phyloP scores from a whole-genome alignment of 2,113 vertebrate species.

The Xenotilapia flavipinnis region DNA sequence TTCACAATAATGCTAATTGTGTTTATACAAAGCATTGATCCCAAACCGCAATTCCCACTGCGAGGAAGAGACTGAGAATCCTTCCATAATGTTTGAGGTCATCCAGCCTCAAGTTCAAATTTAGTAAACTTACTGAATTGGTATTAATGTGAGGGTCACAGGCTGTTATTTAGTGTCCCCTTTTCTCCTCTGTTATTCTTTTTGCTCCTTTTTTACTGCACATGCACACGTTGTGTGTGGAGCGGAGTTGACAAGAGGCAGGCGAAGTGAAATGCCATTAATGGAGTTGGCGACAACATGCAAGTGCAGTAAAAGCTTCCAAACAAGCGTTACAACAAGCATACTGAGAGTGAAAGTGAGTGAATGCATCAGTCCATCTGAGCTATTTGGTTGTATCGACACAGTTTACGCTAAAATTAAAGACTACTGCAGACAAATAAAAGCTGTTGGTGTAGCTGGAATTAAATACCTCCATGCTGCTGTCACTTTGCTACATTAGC shows the following conservation, averaged over 20 bases:
- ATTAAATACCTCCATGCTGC: not conserved
- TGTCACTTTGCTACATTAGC: not conserved
- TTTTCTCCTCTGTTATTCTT: not conserved
- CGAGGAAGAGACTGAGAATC: not conserved
- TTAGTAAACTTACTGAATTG: not conserved
- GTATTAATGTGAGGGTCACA: not conserved
- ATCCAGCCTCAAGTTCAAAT: not conserved
- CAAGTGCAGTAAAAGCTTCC: not conserved
- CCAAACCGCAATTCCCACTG: not conserved
- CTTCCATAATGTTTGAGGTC: not conserved
- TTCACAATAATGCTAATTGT: not conserved
- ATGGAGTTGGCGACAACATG: not conserved
- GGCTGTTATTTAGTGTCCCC: not conserved
- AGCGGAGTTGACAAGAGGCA: not conserved
- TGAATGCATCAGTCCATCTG: not conserved
- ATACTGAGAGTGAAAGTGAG: not conserved
- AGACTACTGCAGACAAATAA: not conserved
- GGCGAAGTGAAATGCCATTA: not conserved
- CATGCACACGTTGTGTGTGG: not conserved
- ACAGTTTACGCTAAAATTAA: not conserved
- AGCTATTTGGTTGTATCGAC: not conserved
- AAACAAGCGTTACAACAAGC: not conserved
- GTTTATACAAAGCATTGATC: rapidly evolving
- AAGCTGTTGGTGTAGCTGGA: not conserved
- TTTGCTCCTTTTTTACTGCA: not conserved